A percentile compares a stretch with the other conserved stretches of the same genome.
These are phyloP conservation scores for Agriopis aurantiaria DNA, from an alignment of 2,888 invertebrate species.

Conservation along the genomic window DNA sequence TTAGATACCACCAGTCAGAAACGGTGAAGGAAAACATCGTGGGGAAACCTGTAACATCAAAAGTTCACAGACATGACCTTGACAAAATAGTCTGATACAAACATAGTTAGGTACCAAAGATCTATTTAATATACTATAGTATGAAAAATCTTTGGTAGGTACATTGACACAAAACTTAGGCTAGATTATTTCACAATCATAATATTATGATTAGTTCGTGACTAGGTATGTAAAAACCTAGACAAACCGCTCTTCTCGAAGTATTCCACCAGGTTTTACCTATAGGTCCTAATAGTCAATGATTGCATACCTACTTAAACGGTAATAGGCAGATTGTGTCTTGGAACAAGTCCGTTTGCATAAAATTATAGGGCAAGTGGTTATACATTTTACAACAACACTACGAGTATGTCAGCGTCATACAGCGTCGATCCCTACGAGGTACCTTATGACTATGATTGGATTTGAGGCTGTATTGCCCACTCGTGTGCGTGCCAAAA, in stretches of 20 bases:
- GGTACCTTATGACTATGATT: conserved; percentile 5
- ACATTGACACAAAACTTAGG: too few species aligned
- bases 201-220: too few species aligned
- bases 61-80: too few species aligned
- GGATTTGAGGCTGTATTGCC: background rate
- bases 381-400: conserved; percentile 1
- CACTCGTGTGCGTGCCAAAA: too few species aligned
- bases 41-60: too few species aligned
- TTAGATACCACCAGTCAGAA: too few species aligned
- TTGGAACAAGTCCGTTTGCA: conserved; percentile 14
- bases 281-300: conserved; percentile 7
- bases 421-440: background rate
- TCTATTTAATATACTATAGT: too few species aligned
- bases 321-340: conserved; percentile 4
- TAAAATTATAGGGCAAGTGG: conserved; percentile 24
- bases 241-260: background rate
- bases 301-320: conserved; percentile 18
- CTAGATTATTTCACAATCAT: too few species aligned
- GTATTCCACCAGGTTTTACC: background rate
- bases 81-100: too few species aligned
- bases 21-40: too few species aligned
- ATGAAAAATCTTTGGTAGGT: too few species aligned
- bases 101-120: too few species aligned
- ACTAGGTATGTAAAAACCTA: background rate
- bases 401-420: background rate